Evolutionary conservation across 2,113 vertebrate genomes (phyloP).

Genomic region (Amphiprion percula): DNA sequence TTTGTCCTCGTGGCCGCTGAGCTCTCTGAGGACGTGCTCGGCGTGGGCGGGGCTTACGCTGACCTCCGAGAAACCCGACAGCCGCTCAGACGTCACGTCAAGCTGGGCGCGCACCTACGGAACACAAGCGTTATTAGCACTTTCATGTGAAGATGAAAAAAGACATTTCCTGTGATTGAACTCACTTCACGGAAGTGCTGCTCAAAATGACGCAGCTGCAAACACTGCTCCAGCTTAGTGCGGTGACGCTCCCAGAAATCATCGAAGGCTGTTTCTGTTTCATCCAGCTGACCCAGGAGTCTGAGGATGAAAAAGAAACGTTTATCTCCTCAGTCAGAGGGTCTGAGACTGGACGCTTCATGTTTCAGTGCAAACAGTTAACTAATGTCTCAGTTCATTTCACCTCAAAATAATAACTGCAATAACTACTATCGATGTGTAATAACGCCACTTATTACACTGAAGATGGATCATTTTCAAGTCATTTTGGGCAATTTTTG

Average conservation of each 20-base stretch:
- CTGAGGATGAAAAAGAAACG: conserved; percentile 70
- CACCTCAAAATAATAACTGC: no score
- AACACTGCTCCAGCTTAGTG: conserved; percentile 94
- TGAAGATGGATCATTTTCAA: no score
- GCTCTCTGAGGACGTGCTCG: conserved; percentile 93
- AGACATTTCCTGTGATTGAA: not conserved
- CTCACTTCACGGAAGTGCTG: conserved; percentile 94
- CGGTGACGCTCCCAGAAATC: conserved; percentile 96
- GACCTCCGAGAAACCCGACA: conserved; percentile 88
- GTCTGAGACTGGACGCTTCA: no score
- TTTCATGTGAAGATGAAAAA: no score
- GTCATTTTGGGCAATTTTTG: no score
- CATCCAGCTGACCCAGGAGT: conserved; percentile 92
- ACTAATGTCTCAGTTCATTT: no score
- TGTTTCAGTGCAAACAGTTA: no score
- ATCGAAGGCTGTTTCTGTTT: conserved; percentile 94
- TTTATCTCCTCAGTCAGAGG: no score
- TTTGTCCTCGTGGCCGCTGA: conserved; percentile 89
- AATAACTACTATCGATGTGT: no score
- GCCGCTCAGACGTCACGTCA: conserved; percentile 85
- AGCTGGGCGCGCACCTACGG: conserved; percentile 89
- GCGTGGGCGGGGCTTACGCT: conserved; percentile 92
- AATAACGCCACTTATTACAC: no score
- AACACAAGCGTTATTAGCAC: not conserved
- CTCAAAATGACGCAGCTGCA: conserved; percentile 93